These are phyloP conservation scores for Alectura lathami DNA, from an alignment of 2,113 vertebrate species.

Conservation along the genomic window DNA sequence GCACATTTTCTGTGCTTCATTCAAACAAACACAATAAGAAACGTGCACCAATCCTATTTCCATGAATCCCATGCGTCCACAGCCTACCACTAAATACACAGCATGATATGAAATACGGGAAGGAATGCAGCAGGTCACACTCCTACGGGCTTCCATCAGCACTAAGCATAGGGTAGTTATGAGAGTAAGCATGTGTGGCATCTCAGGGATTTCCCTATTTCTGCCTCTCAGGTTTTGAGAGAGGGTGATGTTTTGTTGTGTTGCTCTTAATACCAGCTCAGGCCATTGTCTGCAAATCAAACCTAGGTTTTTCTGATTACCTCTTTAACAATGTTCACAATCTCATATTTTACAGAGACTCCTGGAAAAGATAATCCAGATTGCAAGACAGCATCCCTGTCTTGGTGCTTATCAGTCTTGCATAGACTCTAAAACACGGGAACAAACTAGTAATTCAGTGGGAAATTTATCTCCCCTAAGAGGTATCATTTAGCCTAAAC, in stretches of 20 bases:
- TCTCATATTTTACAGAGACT: not conserved
- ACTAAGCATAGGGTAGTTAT: too few species aligned
- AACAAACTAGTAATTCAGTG: not conserved
- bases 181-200: not conserved
- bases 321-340: not conserved
- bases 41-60: not conserved
- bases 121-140: not conserved
- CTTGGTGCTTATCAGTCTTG: not conserved
- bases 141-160: not conserved
- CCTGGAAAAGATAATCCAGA: not conserved
- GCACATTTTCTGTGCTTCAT: not conserved
- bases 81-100: not conserved
- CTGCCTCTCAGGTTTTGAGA: not conserved
- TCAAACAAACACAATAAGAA: not conserved
- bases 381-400: not conserved
- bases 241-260: not conserved
- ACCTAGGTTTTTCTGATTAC: not conserved
- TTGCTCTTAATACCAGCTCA: not conserved
- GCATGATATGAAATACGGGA: not conserved
- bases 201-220: not conserved
- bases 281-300: rapidly evolving
- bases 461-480: not conserved
- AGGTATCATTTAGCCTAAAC: not conserved
- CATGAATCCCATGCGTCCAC: not conserved
- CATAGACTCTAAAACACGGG: not conserved